Evolutionary conservation across 2,797 vertebrate species (phyloP).

Genomic region (Taeniopygia guttata): DNA sequence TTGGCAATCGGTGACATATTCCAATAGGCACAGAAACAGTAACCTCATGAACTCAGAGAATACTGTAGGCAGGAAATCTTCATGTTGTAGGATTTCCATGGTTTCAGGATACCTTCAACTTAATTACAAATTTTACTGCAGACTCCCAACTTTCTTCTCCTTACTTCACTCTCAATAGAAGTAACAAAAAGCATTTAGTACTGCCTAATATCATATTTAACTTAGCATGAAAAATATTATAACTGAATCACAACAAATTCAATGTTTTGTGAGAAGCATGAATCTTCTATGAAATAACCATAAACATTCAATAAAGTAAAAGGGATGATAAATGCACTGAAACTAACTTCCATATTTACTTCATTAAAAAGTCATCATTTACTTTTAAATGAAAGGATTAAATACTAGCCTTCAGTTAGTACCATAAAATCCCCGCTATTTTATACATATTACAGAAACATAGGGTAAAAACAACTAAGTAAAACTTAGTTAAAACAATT

Average conservation of each 20-base stretch:
- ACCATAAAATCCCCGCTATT: neutral
- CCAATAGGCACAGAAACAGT: neutral
- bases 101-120: neutral
- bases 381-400: neutral
- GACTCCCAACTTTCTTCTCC: neutral
- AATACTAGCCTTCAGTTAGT: neutral
- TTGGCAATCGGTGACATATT: rapidly evolving
- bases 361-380: neutral
- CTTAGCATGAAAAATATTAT: neutral
- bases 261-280: neutral
- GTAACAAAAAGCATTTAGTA: neutral
- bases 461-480: neutral
- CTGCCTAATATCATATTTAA: neutral
- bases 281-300: neutral
- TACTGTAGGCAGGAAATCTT: neutral
- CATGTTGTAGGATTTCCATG: rapidly evolving
- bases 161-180: neutral
- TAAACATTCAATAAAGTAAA: neutral
- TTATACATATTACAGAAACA: neutral
- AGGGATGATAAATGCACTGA: neutral
- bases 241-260: neutral
- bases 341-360: neutral
- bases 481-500: neutral
- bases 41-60: neutral
- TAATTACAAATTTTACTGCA: neutral